A percentile compares a stretch with the other conserved stretches of the same genome.
These are phyloP conservation scores for Cyclopterus lumpus DNA, from an alignment of 2,797 vertebrate species.

Conservation along the genomic window DNA sequence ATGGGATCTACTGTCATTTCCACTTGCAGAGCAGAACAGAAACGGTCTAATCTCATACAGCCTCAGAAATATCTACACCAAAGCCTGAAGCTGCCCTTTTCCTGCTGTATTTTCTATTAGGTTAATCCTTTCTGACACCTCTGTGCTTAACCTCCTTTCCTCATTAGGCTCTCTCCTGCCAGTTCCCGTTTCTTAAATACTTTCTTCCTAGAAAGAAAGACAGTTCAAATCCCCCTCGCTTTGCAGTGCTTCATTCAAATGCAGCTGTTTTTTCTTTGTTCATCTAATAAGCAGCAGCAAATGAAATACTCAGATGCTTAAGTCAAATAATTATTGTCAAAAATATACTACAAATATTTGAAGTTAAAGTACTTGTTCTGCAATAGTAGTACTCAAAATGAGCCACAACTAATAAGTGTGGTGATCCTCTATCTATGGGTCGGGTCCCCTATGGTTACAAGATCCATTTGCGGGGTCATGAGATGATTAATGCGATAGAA, in stretches of 20 bases:
- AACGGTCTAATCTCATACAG: constrained; percentile 67
- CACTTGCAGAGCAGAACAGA: constrained; percentile 68
- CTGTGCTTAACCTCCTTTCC: constrained; percentile 70
- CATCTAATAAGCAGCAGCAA: not conserved
- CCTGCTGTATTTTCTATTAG: constrained; percentile 61
- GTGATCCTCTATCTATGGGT: not conserved
- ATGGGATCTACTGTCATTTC: constrained; percentile 75
- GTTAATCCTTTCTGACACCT: constrained; percentile 74
- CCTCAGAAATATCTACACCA: constrained; percentile 60
- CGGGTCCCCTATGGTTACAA: not conserved
- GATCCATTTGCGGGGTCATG: not conserved
- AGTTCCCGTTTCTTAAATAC: constrained; percentile 59
- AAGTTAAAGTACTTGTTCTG: not conserved
- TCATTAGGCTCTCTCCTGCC: constrained; percentile 63
- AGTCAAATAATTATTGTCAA: not conserved
- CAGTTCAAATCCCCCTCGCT: constrained; percentile 28
- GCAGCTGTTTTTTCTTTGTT: constrained; percentile 23
- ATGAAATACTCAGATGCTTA: not conserved
- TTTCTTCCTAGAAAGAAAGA: constrained; percentile 56
- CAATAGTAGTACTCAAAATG: not conserved
- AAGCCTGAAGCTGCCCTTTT: constrained; percentile 62
- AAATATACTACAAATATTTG: not conserved
- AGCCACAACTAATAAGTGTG: not conserved
- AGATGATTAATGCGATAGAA: not conserved
- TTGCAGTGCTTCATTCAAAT: constrained; percentile 27